Evolutionary conservation across 1,140 invertebrate species (phyloP), one percentile per base, ranked within the genome.

Genomic region (Archivesica marissinica): DNA sequence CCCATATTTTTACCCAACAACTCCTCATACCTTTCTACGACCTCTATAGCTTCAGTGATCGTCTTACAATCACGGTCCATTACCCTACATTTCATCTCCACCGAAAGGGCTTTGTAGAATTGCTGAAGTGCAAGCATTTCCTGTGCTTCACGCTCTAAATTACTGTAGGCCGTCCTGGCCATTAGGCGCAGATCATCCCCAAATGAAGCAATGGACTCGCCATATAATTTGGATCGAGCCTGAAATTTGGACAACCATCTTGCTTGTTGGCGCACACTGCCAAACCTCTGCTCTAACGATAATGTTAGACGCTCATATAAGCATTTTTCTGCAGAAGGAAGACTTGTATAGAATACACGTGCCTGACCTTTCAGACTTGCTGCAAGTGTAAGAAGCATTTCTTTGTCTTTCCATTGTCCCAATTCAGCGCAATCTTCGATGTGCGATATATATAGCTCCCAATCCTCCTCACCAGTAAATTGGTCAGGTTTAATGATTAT

Each of bases 341-440:
- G 25, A 70, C 39, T 68, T 11, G n/a, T 85, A 28, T 79, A 78
- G 39, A 28, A 33, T 50, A 70, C 17, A 13, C 75, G 59, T 0
- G 74, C 66, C 23, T 72, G 61, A 23, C 50, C 0, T 41, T 61
- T 85, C 17, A 79, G 41, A 3, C 41, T 50, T 17, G 39, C 47
- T 6, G 70, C 66, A n/a, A 84, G 47, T 35, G 33, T 50, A 17
- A 66, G 39, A 15, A 75, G 23, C n/a, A 66, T 84, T n/a, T 59
- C 41, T 17, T 38, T 61, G 2, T 75, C 44, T 4, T 35, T n/a
- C 82, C 82, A 85, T 35, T 59, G 28, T 20, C 30, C 59, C n/a
- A 85, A 47, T 30, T 78, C 82, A 23, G 82, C 75, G 59, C 82
- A 85, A 28, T 77, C 74, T 56, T 77, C 74, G 70, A 77, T 77